Evolutionary conservation across 2,888 invertebrate genomes (phyloP).

Genomic region (Polyommatus iphigenia): DNA sequence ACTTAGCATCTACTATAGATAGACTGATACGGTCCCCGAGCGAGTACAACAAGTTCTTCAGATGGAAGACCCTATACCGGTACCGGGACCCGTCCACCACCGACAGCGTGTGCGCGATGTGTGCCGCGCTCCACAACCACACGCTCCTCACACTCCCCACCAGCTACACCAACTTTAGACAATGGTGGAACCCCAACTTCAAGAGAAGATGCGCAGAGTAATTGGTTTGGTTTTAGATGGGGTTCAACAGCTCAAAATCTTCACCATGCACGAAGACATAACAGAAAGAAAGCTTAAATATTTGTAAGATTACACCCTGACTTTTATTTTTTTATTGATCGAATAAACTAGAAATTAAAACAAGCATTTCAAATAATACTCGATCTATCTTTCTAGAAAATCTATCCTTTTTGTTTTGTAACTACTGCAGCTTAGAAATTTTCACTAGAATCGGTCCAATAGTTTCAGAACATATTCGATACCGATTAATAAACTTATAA

Average conservation of each 20-base stretch:
- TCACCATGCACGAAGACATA: no score
- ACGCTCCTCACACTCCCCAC: slow-evolving; percentile 43
- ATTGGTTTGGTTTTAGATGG: not conserved
- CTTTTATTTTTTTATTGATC: no score
- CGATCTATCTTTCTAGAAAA: no score
- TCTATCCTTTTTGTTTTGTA: no score
- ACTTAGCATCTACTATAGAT: slow-evolving; percentile 55
- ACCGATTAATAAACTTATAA: no score
- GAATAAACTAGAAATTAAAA: no score
- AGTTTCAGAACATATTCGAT: no score
- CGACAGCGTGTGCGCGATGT: slow-evolving; percentile 58
- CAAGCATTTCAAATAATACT: no score
- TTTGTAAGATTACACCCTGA: no score
- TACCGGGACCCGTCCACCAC: slow-evolving; percentile 48
- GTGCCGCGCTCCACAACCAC: slow-evolving; percentile 55
- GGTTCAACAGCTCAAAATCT: not conserved
- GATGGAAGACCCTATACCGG: slow-evolving; percentile 55
- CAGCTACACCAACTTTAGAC: slow-evolving; percentile 53
- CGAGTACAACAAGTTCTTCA: slow-evolving; percentile 54
- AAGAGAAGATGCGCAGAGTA: slow-evolving; percentile 38
- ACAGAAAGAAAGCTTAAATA: no score
- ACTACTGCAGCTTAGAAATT: no score
- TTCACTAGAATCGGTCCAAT: no score
- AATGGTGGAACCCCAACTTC: slow-evolving; percentile 60
- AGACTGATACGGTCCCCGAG: slow-evolving; percentile 49